Base-by-base conservation (phyloP, 2,113 vertebrate species). In the Leucosticte australis region DNA sequence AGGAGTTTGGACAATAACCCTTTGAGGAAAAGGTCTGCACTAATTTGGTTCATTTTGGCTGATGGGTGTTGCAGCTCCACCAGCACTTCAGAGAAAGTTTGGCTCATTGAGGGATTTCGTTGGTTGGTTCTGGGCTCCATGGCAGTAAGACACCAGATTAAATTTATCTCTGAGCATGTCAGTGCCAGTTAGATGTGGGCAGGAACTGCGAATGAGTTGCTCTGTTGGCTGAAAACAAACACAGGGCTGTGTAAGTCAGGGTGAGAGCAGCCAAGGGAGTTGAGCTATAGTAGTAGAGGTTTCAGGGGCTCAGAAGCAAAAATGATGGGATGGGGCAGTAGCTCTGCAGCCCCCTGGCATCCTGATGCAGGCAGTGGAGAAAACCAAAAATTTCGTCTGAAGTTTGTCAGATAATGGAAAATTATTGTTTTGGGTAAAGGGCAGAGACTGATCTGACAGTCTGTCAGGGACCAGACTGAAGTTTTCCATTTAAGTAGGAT, bases 201-300 rank as follows among this genome's bases (percentile, higher is more conserved):
- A 94, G 91, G 92, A 92, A 56, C 84, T 82, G 82, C 77, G 59
- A 90, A 33, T 86, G 60, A 62, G 22, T 94, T 71, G 67, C 67
- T 96, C 55, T 73, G 56, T 39, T 65, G 56, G 33, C 68, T 86
- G 89, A 80, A 80, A 83, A 78, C 65, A 81, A 74, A 49, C 37
- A 24, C 20, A 15, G 39, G 73, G 59, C 46, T 62, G 30, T 52
- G 1, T 23, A 69, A 78, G 37, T 60, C 30, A 18, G 44, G 23
- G 52, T 79, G 74, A 84, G 56, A 93, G 63, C 60, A 55, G 42
- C 44, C 5, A 13, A 63, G 52, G 18, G 47, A 87, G 70, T 60
- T 46, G 56, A 62, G 60, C 60, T 67, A 35, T 3, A 62, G 64
- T n/a, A 67, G 60, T 27, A 59, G 37, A 62, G 15, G 20, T 15